A percentile compares a stretch with the other conserved stretches of the same genome.
These are phyloP conservation scores for Notolepis coatsorum DNA, from an alignment of 2,797 vertebrate genomes.

Conservation along the genomic window DNA sequence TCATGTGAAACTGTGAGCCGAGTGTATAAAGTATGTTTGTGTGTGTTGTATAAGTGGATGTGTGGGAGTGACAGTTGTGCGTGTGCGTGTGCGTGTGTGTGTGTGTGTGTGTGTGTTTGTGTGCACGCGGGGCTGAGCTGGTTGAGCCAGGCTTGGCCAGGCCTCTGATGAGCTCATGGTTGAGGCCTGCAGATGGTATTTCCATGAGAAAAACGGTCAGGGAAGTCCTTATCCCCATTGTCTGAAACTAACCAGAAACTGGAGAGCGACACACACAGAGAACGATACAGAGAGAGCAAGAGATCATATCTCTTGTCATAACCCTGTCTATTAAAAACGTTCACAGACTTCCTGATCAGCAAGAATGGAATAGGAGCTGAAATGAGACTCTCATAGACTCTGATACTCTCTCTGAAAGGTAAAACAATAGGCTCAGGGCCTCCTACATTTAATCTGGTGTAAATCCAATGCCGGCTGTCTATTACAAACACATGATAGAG, in stretches of 20 bases:
- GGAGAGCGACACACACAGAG: conserved; percentile 13
- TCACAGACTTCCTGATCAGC: conserved; percentile 7
- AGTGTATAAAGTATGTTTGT: conserved; percentile 39
- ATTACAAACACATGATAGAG: neutral
- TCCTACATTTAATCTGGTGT: neutral
- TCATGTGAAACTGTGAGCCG: conserved; percentile 58
- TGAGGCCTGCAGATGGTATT: conserved; percentile 81
- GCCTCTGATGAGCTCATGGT: conserved; percentile 85
- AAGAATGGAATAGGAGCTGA: too few relatives aligned
- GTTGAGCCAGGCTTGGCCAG: conserved; percentile 82
- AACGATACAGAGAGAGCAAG: neutral
- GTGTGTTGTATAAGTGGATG: conserved; percentile 59
- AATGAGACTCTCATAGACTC: too few relatives aligned
- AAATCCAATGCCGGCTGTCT: neutral
- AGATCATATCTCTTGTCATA: conserved; percentile 23
- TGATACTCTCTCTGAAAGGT: neutral
- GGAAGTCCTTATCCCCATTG: conserved; percentile 63
- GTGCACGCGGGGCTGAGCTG: conserved; percentile 40
- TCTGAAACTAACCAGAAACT: conserved; percentile 73
- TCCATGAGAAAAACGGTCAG: conserved; percentile 85
- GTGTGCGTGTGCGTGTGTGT: neutral
- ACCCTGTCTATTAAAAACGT: conserved; percentile 13
- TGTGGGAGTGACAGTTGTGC: conserved; percentile 62
- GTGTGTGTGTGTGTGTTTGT: neutral
- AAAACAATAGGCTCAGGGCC: neutral